These are phyloP conservation scores for Calcarius lapponicus DNA, from an alignment of 2,797 vertebrate species.

Conservation along the genomic window DNA sequence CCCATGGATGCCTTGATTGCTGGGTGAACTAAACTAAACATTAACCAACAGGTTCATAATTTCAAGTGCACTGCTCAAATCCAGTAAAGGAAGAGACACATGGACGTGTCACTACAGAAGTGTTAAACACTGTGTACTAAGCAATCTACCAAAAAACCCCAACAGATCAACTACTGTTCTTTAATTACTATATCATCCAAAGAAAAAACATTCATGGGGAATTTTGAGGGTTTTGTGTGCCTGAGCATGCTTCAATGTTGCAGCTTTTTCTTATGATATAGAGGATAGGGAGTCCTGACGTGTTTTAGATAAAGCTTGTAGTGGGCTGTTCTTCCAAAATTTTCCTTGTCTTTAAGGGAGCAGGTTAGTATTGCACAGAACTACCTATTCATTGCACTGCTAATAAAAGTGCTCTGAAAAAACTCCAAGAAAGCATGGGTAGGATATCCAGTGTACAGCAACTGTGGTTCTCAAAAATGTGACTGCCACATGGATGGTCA, in stretches of 20 bases:
- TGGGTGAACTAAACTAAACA: neutral
- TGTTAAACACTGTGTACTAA: neutral
- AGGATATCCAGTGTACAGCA: neutral
- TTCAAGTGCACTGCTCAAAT: neutral
- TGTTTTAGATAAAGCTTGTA: neutral
- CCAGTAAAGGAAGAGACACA: neutral
- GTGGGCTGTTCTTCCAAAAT: neutral
- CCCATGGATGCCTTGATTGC: fast-evolving
- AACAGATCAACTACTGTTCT: neutral
- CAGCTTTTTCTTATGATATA: neutral
- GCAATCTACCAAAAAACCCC: neutral
- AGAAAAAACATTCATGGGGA: neutral
- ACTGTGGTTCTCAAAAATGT: fast-evolving
- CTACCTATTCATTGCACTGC: neutral
- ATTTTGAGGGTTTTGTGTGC: neutral
- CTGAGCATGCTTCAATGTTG: neutral
- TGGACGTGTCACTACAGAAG: neutral
- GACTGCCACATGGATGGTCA: neutral
- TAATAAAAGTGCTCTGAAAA: neutral
- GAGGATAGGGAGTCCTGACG: neutral
- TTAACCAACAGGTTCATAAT: neutral
- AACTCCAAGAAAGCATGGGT: neutral
- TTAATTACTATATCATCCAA: neutral
- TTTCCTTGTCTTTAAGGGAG: neutral
- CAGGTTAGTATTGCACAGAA: neutral